Conservation (phyloP, 2,113 vertebrate genomes). For the Bos javanicus region DNA sequence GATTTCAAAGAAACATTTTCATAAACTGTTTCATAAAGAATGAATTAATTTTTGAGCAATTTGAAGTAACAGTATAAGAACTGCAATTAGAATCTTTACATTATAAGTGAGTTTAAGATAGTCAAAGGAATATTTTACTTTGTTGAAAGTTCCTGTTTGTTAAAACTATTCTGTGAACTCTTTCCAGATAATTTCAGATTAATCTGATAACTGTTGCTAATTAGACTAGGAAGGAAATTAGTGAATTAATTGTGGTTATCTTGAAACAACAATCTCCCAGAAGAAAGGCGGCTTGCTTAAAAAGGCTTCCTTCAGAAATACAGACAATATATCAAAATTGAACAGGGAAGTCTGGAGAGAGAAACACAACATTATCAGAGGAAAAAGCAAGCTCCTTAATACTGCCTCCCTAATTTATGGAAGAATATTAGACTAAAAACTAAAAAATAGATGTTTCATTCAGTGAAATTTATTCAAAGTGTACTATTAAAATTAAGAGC, state of each 20-base stretch:
- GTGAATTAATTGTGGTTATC: conserved; percentile 32
- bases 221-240: conserved; percentile 39
- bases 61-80: not conserved
- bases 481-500: not conserved
- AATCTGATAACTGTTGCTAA: conserved; percentile 29
- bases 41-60: conserved; percentile 4
- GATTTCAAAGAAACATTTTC: not conserved
- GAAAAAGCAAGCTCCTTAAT: not conserved
- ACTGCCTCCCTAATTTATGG: not conserved
- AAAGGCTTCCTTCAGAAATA: conserved; percentile 20
- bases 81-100: not conserved
- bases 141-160: conserved; percentile 21
- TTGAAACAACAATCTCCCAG: not conserved
- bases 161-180: conserved; percentile 22
- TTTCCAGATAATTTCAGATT: conserved; percentile 37
- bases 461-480: not conserved
- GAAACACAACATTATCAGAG: not conserved
- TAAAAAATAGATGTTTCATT: not conserved
- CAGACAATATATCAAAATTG: not conserved
- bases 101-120: not conserved
- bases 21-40: not conserved
- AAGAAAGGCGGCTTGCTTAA: not conserved
- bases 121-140: not conserved
- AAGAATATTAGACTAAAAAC: not conserved
- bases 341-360: not conserved